Evolutionary conservation across 2,888 invertebrate genomes (phyloP), one percentile per base, ranked within the genome.

Genomic region (Calameuta idolon): DNA sequence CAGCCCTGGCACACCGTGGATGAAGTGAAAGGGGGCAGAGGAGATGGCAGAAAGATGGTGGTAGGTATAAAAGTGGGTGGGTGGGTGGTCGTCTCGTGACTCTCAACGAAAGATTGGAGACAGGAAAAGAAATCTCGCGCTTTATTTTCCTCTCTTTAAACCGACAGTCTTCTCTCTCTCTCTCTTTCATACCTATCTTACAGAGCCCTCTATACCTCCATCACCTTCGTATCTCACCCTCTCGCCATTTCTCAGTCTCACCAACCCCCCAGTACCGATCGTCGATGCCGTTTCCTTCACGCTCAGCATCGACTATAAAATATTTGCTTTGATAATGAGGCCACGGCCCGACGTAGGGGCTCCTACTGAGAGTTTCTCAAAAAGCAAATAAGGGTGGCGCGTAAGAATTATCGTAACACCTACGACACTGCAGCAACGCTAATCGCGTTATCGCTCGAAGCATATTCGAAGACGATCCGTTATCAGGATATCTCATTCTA

Each of bases 281-380:
- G 55, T 55, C 55, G 55, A 71, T 34, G 74, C 76, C 74, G 40
- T 73, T 69, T 74, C 69, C 73, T 76, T 75, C 69, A 73, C 73
- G 12, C 73, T 69, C 55, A 68, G 55, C 15, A 35, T 76, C 82
- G 90, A 89, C 90, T 91, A 90, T 91, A 89, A 90, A 91, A 91
- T 91, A 91, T 91, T 91, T 91, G 90, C 90, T 91, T 90, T 91
- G 87, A 89, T 91, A 91, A 91, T 91, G 91, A 91, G 90, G 91
- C 90, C 88, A 89, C 82, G 87, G 88, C 84, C 87, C 86, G 86
- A 84, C 85, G 84, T 83, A 81, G 82, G 80, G 80, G 81, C 79
- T 78, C 82, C 77, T 73, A 31, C 76, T 78, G 78, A 82, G 85
- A 86, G 85, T 84, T 86, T 90, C 87, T 89, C 86, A 86, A 83